Conservation (phyloP, 2,113 vertebrate species). For the Hyperopisus bebe region DNA sequence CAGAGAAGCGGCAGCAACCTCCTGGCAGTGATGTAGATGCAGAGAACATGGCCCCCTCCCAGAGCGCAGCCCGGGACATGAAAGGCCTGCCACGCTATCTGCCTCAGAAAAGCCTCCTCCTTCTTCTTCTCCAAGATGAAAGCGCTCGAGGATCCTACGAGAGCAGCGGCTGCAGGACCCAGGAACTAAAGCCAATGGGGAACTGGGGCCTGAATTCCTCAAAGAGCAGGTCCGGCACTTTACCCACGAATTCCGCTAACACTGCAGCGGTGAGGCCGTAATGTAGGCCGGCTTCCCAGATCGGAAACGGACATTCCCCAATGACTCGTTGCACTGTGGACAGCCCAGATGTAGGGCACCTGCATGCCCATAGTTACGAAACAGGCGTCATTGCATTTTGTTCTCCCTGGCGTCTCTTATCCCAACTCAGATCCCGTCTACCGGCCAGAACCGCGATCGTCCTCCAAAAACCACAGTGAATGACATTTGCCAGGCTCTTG, state of each 20-base stretch:
- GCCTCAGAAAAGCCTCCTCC: not conserved
- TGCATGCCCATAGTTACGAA: conserved; percentile 32
- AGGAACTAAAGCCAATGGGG: not conserved
- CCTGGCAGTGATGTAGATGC: not conserved
- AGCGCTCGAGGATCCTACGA: not conserved
- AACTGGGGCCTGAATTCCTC: not conserved
- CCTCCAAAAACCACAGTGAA: not conserved
- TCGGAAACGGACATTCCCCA: conserved; percentile 9
- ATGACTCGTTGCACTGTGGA: conserved; percentile 6
- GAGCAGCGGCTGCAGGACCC: not conserved
- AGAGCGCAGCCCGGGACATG: not conserved
- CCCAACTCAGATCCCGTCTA: not conserved
- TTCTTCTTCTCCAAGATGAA: not conserved
- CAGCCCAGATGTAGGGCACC: conserved; percentile 28
- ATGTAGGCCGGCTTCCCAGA: not conserved
- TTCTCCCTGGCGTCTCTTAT: conserved; percentile 25
- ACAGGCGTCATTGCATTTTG: conserved; percentile 34
- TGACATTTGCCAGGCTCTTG: not conserved
- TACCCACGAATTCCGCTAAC: not conserved
- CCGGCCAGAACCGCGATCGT: not conserved
- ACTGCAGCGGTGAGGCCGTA: not conserved
- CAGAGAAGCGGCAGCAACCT: not conserved
- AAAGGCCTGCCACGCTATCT: not conserved
- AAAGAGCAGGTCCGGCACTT: not conserved
- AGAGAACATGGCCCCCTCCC: not conserved